Evolutionary conservation across 2,888 invertebrate genomes (phyloP).

Genomic region (Thecocarcelia acutangulata): DNA sequence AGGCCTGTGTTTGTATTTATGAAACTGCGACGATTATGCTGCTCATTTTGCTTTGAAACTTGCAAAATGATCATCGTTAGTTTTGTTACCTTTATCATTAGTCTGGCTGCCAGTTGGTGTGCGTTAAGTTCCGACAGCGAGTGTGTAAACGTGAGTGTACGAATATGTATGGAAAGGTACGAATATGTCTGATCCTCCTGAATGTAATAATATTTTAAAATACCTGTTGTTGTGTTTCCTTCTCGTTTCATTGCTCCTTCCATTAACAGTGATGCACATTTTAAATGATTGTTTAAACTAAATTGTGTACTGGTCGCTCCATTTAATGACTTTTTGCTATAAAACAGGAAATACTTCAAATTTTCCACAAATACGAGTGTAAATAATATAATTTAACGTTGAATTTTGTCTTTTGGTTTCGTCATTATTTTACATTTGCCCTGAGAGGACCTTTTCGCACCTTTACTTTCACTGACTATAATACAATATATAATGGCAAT

Average conservation of each 20-base stretch:
- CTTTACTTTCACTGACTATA: no score
- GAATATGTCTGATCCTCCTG: not conserved
- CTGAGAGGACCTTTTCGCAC: conserved; percentile 34
- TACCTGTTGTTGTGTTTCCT: conserved; percentile 25
- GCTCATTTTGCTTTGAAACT: conserved; percentile 42
- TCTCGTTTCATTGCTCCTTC: conserved; percentile 2
- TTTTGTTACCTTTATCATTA: conserved; percentile 61
- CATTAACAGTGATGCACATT: conserved; percentile 28
- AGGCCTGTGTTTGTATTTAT: not conserved
- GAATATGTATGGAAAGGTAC: not conserved
- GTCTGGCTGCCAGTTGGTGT: conserved; percentile 15
- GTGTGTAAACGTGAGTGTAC: not conserved
- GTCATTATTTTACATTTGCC: not conserved
- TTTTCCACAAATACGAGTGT: conserved; percentile 28
- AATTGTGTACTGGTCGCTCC: conserved; percentile 47
- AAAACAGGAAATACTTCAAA: conserved; percentile 68
- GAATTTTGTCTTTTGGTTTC: not conserved
- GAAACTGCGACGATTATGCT: conserved; percentile 24
- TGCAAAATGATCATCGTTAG: conserved; percentile 66
- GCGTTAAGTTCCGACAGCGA: not conserved
- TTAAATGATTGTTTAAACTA: conserved; percentile 64
- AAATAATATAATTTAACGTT: conserved; percentile 37
- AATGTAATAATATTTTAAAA: conserved; percentile 13
- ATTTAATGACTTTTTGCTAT: conserved; percentile 62
- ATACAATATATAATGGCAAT: no score